These are phyloP conservation scores for Mesaphorura yosii DNA, from an alignment of 1,140 invertebrate genomes.

Conservation along the genomic window DNA sequence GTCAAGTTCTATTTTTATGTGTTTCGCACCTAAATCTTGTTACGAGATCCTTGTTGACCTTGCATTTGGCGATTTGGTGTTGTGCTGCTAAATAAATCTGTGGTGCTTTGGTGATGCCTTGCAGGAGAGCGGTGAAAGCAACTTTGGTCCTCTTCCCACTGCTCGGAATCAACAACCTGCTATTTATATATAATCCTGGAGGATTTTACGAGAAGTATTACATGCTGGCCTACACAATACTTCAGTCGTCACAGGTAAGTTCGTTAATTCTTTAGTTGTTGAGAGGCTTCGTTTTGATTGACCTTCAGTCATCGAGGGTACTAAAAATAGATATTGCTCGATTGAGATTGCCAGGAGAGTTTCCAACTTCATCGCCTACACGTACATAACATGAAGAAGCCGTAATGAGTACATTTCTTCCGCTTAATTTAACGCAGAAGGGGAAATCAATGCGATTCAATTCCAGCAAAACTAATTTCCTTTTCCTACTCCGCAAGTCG, in stretches of 20 bases:
- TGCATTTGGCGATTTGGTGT: no score
- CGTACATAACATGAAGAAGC: no score
- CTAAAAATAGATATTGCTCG: no score
- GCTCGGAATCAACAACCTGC: constrained; percentile 44
- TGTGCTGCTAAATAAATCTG: no score
- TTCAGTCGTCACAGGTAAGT: constrained; percentile 43
- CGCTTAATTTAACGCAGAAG: no score
- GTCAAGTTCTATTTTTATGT: not conserved
- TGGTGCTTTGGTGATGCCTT: no score
- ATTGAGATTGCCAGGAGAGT: not conserved
- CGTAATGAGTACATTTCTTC: no score
- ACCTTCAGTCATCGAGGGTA: no score
- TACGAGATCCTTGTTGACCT: not conserved
- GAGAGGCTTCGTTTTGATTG: not conserved
- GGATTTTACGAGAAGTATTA: constrained; percentile 37
- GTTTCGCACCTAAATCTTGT: not conserved
- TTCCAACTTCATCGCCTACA: not conserved
- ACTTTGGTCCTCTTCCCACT: constrained; percentile 45
- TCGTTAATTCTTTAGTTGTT: not conserved
- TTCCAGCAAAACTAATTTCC: no score
- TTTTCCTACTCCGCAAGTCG: no score
- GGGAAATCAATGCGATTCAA: no score
- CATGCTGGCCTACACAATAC: constrained; percentile 41
- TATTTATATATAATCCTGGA: constrained; percentile 43
- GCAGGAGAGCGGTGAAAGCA: constrained; percentile 45